phyloP scores from a whole-genome alignment of 2,888 invertebrate species.

The Anticlea derivata region DNA sequence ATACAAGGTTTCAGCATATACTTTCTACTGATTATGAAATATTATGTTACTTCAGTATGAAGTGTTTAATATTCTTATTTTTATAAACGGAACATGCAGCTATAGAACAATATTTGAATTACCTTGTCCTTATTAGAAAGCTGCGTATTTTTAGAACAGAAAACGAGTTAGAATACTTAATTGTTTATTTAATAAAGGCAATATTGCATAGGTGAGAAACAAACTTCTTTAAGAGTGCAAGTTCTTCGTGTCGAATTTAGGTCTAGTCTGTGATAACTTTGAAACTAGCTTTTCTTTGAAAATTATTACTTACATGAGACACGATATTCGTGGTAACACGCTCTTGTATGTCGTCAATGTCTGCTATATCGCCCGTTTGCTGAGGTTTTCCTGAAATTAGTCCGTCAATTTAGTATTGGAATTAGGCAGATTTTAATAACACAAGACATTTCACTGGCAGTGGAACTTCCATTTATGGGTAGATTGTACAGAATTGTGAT shows the following conservation, averaged over 20 bases:
- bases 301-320: slow-evolving; percentile 74
- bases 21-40: neutral
- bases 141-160: slow-evolving; percentile 10
- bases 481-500: too few species aligned
- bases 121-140: slow-evolving; percentile 3
- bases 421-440: too few species aligned
- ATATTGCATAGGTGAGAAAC: too few species aligned
- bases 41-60: neutral
- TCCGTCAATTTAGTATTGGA: too few species aligned
- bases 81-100: slow-evolving; percentile 3
- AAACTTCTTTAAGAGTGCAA: too few species aligned
- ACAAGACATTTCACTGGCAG: too few species aligned
- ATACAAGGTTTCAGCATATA: neutral
- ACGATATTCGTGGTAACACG: slow-evolving; percentile 75
- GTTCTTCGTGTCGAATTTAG: too few species aligned
- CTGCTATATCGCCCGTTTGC: slow-evolving; percentile 64
- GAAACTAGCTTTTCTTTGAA: too few species aligned
- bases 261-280: too few species aligned
- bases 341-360: slow-evolving; percentile 72
- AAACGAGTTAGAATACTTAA: neutral
- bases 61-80: neutral
- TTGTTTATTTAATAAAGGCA: too few species aligned
- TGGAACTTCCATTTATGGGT: too few species aligned
- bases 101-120: neutral
- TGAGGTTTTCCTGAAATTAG: slow-evolving; percentile 62